Evolutionary conservation across 2,888 invertebrate species (phyloP), one percentile per base, ranked within the genome.

Genomic region (Lasioglossum morio): DNA sequence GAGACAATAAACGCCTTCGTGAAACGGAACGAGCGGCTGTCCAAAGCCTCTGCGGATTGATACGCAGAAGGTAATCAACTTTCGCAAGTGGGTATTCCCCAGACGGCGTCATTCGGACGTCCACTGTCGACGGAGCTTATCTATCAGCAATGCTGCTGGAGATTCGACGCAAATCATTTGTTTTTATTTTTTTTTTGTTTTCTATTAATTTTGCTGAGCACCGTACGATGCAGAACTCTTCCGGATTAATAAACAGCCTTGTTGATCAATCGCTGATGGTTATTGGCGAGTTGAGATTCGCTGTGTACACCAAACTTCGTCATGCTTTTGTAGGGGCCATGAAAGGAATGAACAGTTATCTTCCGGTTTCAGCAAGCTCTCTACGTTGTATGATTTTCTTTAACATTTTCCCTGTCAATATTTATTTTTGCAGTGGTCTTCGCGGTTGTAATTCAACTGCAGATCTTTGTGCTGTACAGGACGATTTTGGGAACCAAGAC

Each of bases 81-180:
- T 92, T 88, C 87, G 87, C 84, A 81, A 85, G 74, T 87, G 92
- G 92, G 92, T 89, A 91, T 92, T 92, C 89, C 92, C 92, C 88
- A 66, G 82, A 53, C 72, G 73, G 86, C 90, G 87, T 90, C 87
- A 88, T 66, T 69, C 74, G 57, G 77, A 53, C 69, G 77, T 46
- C 66, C 69, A 75, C 23, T 79, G 75, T 14, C 72, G 82, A 86
- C 23, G 79, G 81, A 79, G 72, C 88, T 79, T 70, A 23, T 66
- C 70, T 72, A 81, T 77, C 63, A 63, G 82, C 78, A 57, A 70
- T 53, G 63, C 70, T 66, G 69, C 72, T 30, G 40, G 30, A 34
- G 63, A 69, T 85, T 82, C 30, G 78, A 85, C 78, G 78, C 78
- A 82, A 76, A 82, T 57, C 46, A 27, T 72, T 46, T 53, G 5